phyloP scores from a whole-genome alignment of 2,888 invertebrate species.

The Conus canariensis region DNA sequence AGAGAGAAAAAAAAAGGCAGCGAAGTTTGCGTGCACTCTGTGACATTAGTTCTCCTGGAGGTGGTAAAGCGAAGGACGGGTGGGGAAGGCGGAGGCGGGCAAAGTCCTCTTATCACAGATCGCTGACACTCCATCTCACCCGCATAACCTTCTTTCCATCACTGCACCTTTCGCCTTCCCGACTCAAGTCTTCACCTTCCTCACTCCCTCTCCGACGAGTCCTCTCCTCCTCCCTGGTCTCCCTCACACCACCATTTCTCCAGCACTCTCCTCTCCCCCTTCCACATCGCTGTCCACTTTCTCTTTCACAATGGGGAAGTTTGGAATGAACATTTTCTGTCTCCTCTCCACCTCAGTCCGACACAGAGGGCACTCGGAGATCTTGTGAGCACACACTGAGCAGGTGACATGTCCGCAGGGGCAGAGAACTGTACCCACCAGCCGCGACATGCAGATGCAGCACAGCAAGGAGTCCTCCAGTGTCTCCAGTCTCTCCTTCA shows the following conservation, averaged over 20 bases:
- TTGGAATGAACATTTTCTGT: slow-evolving; percentile 84
- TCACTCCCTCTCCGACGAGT: background rate
- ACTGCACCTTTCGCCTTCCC: background rate
- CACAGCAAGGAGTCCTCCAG: slow-evolving; percentile 82
- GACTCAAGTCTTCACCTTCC: background rate
- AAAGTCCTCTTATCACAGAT: slow-evolving; percentile 3
- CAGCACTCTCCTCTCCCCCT: slow-evolving; percentile 3
- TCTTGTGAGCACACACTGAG: slow-evolving; percentile 88
- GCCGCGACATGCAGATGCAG: slow-evolving; percentile 92
- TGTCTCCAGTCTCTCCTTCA: slow-evolving; percentile 63
- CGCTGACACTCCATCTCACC: background rate
- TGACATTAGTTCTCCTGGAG: no score
- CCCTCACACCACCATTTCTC: slow-evolving; percentile 1
- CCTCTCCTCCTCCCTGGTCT: background rate
- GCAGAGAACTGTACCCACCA: slow-evolving; percentile 90
- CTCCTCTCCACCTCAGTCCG: slow-evolving; percentile 85
- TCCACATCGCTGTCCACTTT: background rate
- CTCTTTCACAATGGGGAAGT: slow-evolving; percentile 26
- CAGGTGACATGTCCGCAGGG: slow-evolving; percentile 94
- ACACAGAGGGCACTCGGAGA: slow-evolving; percentile 88
- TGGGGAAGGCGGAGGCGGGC: background rate
- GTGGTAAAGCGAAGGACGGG: no score
- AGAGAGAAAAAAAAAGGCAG: background rate
- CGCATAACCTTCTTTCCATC: background rate
- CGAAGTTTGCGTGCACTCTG: background rate